Conservation (phyloP, 2,888 invertebrate species). For the Ptilodon capucinus region DNA sequence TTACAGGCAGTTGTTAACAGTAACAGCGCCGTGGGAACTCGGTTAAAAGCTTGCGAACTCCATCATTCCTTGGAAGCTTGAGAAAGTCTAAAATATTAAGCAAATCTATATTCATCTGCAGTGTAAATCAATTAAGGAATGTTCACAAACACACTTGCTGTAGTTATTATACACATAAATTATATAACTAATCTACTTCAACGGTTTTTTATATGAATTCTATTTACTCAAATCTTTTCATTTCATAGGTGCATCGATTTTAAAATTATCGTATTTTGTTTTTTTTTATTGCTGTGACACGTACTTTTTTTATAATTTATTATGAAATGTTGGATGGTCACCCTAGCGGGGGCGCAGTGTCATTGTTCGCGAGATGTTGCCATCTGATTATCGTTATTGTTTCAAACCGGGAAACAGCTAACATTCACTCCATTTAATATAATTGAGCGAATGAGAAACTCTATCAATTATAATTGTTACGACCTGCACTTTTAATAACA, state of each 20-base stretch:
- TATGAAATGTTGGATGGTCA: conserved; percentile 44
- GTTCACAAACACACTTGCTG: no score
- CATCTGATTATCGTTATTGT: conserved; percentile 76
- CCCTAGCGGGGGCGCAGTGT: conserved; percentile 58
- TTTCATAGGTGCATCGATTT: no score
- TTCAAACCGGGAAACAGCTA: conserved; percentile 73
- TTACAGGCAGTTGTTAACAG: conserved; percentile 78
- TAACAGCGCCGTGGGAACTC: conserved; percentile 75
- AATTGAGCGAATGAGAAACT: conserved; percentile 77
- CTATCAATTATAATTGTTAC: conserved; percentile 74
- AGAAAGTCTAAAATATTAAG: conserved; percentile 22
- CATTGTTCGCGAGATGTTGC: conserved; percentile 74
- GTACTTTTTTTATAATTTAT: no score
- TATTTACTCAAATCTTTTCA: no score
- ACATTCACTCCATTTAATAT: conserved; percentile 77
- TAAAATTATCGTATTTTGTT: no score
- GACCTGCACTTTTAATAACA: conserved; percentile 46
- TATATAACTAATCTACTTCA: no score
- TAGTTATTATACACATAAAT: no score
- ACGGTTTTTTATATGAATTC: no score
- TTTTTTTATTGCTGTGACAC: no score
- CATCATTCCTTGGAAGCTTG: conserved; percentile 26
- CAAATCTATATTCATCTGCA: no score
- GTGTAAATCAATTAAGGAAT: no score
- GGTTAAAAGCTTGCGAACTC: conserved; percentile 60